Percentiles rank a stretch among this genome's conserved stretches.
These are phyloP conservation scores for Pyrochroa serraticornis DNA, from an alignment of 2,888 invertebrate species.

Conservation along the genomic window DNA sequence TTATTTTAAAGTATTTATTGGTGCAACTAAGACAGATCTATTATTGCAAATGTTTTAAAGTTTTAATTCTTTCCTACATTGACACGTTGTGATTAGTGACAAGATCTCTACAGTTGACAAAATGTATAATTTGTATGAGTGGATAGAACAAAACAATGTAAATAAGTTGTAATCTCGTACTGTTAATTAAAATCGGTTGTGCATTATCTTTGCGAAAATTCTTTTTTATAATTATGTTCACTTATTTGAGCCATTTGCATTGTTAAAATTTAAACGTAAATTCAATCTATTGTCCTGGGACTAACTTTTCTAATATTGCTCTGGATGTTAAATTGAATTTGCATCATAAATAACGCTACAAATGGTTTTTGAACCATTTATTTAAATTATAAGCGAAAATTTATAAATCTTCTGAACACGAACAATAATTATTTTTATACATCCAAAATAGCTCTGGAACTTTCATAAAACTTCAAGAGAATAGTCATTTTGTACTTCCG, in stretches of 20 bases:
- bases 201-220: constrained; percentile 13
- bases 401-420: background rate
- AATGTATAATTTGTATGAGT: constrained; percentile 14
- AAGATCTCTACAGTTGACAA: constrained; percentile 17
- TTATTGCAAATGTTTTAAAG: constrained; percentile 19
- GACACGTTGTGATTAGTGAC: constrained; percentile 22
- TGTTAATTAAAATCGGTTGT: constrained; percentile 22
- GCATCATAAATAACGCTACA: background rate
- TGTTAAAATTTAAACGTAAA: no score
- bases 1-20: constrained; percentile 12
- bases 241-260: no score
- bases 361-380: background rate
- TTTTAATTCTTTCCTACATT: constrained; percentile 14
- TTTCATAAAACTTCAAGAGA: constrained; percentile 9
- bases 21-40: constrained; percentile 9
- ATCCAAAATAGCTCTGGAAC: constrained; percentile 7
- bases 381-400: background rate
- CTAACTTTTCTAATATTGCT: no score
- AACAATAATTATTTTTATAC: constrained; percentile 19
- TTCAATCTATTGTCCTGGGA: no score
- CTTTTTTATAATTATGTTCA: constrained; percentile 6
- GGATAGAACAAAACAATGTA: constrained; percentile 16
- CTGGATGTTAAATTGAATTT: background rate
- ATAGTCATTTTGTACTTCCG: constrained; percentile 23
- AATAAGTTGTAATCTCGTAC: constrained; percentile 25